Percentiles rank a stretch among this genome's conserved stretches.
Evolutionary conservation across 1,140 invertebrate species (phyloP).

Genomic region (Coenobita brevimanus): DNA sequence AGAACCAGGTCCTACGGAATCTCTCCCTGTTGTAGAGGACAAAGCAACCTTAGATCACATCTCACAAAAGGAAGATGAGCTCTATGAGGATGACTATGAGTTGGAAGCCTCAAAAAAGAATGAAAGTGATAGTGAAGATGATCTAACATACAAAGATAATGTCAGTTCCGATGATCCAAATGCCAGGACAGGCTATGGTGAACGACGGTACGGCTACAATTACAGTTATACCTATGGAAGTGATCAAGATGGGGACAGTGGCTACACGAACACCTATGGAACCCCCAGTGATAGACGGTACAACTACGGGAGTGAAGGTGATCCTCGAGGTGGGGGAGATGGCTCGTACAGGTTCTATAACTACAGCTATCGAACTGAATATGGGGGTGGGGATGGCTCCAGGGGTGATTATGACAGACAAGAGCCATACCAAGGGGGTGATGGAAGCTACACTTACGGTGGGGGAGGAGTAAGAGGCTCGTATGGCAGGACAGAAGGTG

Average conservation of each 20-base stretch:
- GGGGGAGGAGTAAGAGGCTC: not conserved
- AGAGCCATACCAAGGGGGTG: too few relatives aligned
- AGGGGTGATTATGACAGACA: not conserved
- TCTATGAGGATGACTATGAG: constrained; percentile 15
- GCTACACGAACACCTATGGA: too few relatives aligned
- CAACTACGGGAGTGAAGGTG: not conserved
- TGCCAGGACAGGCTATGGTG: not conserved
- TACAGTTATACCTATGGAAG: constrained; percentile 6
- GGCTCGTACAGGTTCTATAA: not conserved
- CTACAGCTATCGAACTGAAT: not conserved
- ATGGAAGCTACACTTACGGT: not conserved
- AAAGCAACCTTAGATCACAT: not conserved
- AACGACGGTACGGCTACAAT: not conserved
- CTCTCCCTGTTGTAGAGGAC: too few relatives aligned
- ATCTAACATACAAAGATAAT: not conserved
- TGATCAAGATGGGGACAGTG: not conserved
- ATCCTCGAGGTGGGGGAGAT: not conserved
- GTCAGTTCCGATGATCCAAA: not conserved
- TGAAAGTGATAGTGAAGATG: constrained; percentile 15
- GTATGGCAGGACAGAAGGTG: too few relatives aligned
- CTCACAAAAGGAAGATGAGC: not conserved
- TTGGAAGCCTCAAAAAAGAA: not conserved
- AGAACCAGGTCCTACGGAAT: too few relatives aligned
- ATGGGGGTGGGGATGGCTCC: not conserved
- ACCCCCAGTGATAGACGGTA: constrained; percentile 25